Base-by-base conservation (phyloP, 1,140 invertebrate genomes). In the Anastrepha obliqua region DNA sequence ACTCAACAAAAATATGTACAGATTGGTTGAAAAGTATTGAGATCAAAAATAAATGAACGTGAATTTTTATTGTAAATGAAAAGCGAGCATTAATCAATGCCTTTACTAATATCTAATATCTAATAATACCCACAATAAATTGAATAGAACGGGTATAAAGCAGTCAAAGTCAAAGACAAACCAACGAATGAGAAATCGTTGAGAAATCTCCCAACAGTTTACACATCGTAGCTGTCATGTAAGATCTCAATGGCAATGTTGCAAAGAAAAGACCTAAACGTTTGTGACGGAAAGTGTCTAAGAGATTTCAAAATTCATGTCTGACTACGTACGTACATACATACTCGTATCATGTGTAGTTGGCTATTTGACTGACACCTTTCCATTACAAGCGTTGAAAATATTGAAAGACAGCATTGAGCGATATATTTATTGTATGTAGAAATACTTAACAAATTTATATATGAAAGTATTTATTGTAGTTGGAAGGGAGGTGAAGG, bases 211-310 rank as follows among this genome's bases (percentile, higher is more conserved):
- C 1, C 20, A 29, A 7, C 6, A 0, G 74, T 13, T 44, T 74
- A 74, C 70, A n/a, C n/a, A 55, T 55, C n/a, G 42, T 55, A 55
- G 74, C 74, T 55, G 74, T 81, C 74, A 58, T 58, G 74, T 58
- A 17, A 55, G 17, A 55, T 8, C 74, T 81, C 74, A 81, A 29
- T 29, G 15, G 47, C 15, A 17, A 58, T 81, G 47, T 58, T 9
- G 47, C 44, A 81, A 81, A n/a, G 44, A 55, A 55, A 55, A 55
- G 70, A 20, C 11, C 55, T 81, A 17, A 74, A 74, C 15, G 13
- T 47, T 74, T 74, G 11, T 74, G 67, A n/a, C 67, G 42, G 67
- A 42, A 44, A 47, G 42, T 74, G 67, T n/a, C 67, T 17, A 42
- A 44, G 17, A 47, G 29, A 74, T 74, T 74, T 74, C 39, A 15